Base-by-base conservation (phyloP, 2,888 invertebrate genomes). In the Operophtera brumata region DNA sequence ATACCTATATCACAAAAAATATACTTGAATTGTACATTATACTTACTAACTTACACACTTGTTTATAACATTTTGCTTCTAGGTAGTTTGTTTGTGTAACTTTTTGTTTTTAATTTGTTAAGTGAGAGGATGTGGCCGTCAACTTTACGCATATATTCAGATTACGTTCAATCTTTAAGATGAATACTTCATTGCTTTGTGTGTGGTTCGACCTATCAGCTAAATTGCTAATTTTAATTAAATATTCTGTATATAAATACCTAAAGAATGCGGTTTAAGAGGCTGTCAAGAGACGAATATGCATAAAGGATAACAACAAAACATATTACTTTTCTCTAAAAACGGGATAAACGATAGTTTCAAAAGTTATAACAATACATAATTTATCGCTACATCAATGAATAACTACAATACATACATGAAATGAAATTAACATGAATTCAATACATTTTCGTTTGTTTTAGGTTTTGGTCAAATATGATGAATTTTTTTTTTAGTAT, bases 81-180 rank as follows among this genome's bases (percentile, higher is more conserved):
- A 30, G 8, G 7, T 7, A 9, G 4, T 39, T 39, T 25, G 25
- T 48, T 39, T 25, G 34, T 26, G 32, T 36, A 35, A 50, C 35
- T 10, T 36, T 20, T 36, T 13, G 30, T 42, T 30, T 36, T 35
- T 13, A 9, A 4, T 47, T 28, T 40, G 25, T 30, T 36, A 4
- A 28, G 40, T 52, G 28, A 52, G 51, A 51, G 37, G 39, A 43
- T 28, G 9, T 52, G 51, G 40, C 44, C 51, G 32, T 28, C 51
- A 51, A 32, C 5, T 9, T 13, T 37, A 1, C 6, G n/a, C 6
- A 20, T 25, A 14, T 37, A 14, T 9, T 2, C 12, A 40, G 46
- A 42, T 32, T 30, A 14, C 37, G 11, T 20, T 20, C 20, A 20
- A 30, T 39, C 30, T 44, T 36, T 41, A 6, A 35, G 8, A 25